Base-by-base conservation (phyloP, 2,888 invertebrate genomes). In the Melinaea menophilus region DNA sequence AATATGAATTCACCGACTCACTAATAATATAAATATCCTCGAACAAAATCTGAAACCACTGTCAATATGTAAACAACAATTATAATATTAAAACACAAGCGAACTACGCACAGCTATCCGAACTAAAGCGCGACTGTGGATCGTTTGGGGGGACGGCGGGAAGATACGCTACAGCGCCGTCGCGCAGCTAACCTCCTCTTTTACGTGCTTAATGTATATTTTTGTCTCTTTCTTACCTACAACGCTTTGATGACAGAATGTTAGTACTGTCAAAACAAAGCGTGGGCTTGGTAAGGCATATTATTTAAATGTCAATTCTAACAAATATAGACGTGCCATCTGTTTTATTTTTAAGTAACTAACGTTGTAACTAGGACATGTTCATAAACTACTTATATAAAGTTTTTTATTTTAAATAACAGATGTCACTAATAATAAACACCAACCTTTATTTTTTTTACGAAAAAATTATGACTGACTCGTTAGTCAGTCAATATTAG, bases 201-300 rank as follows among this genome's bases (percentile, higher is more conserved):
- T 59, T 78, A 51, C 66, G 47, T 0, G 0, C 11, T 5, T 64
- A 69, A 61, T 48, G 68, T 35, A 45, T 81, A 79, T 75, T 64
- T 65, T 57, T 68, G 9, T 81, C 81, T 80, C 81, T 58, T 72
- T 83, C 73, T 58, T 79, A 77, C 78, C 67, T 70, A 71, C 73
- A 80, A 80, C 79, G 82, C 82, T 82, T 77, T 73, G 74, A 77
- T 85, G 85, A 84, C 87, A 86, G 81, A 80, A 80, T 70, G 77
- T 78, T 76, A 74, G 77, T 76, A 72, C 83, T 82, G 88, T 89
- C 89, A 88, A 82, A 90, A 88, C 89, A 90, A 88, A 89, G 88
- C 88, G 86, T 87, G 86, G 84, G 83, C 76, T 70, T 70, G 68
- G 70, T 64, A 71, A 67, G 67, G 77, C 71, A 72, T 64, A 57